Evolutionary conservation across 1,140 invertebrate species (phyloP).

Genomic region (Medauroidea extradentata): DNA sequence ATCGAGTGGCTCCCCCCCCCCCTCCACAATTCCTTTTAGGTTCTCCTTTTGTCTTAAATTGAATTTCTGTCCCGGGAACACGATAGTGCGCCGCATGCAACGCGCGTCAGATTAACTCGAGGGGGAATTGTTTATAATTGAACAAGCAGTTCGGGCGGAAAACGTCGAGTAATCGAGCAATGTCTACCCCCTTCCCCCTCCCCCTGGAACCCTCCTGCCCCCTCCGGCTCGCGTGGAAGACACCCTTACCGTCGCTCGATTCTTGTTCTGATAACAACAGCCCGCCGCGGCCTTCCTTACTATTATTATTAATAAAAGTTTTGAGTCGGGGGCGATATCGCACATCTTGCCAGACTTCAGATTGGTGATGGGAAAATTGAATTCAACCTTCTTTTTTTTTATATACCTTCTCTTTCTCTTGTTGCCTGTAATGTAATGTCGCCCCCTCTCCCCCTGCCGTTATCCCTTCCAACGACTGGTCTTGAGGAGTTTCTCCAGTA

Average conservation of each 20-base stretch:
- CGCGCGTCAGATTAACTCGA: too few species aligned
- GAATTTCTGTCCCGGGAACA: too few species aligned
- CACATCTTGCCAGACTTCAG: too few species aligned
- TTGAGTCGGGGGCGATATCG: too few species aligned
- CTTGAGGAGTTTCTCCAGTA: not conserved
- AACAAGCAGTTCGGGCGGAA: not conserved
- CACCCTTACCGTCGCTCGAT: conserved; percentile 38
- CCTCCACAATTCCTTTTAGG: too few species aligned
- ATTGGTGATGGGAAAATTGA: too few species aligned
- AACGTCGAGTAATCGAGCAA: conserved; percentile 15
- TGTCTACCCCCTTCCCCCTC: conserved; percentile 16
- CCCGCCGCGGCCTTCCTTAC: too few species aligned
- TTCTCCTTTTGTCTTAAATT: too few species aligned
- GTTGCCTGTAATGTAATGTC: conserved; percentile 16
- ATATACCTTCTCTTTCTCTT: conserved; percentile 12
- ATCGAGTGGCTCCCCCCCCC: too few species aligned
- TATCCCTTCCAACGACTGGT: not conserved
- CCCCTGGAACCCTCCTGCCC: conserved; percentile 1
- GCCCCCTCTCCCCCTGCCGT: conserved; percentile 15
- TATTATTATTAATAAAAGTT: too few species aligned
- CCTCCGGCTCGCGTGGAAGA: conserved; percentile 27
- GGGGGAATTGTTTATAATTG: too few species aligned
- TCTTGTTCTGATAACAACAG: conserved; percentile 42
- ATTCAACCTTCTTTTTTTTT: conserved; percentile 10
- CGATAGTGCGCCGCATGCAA: too few species aligned